Base-by-base conservation (phyloP, 2,113 vertebrate species). In the Ochotona curzoniae region DNA sequence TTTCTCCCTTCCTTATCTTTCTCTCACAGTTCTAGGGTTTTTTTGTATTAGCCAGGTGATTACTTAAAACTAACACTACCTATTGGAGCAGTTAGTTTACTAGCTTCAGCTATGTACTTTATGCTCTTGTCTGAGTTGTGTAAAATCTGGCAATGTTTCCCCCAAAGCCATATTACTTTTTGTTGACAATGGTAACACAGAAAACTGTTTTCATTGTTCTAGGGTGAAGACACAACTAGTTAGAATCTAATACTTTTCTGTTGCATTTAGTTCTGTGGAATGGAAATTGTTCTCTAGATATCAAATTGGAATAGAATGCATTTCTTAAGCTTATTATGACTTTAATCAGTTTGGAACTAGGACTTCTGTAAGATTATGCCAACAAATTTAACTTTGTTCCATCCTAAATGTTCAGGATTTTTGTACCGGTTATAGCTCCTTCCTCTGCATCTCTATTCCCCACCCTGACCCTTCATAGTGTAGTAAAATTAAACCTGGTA, bases 141-240 rank as follows among this genome's bases (percentile, higher is more conserved):
- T n/a, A 73, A 87, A 90, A 71, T 69, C 47, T 64, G 38, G 28
- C 35, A 75, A 38, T 71, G 17, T 93, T 69, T 92, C 38, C 83
- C 89, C 54, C 70, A 86, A 87, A 79, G 89, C 64, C 32, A 32
- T 6, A 8, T 83, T 94, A 69, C 35, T 93, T 64, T 63, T 93
- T 83, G 17, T 92, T 91, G 38, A 86, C 54, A 92, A 89, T 87
- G 47, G 86, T 96, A 93, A 49, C 69, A 67, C 30, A 66, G 84
- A 80, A 90, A 94, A 32, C 82, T 60, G 23, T 96, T 75, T 93
- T 96, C 26, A 89, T 87, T 94, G 54, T 49, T 78, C 28, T 11
- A 60, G 26, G 26, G 12, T 64, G 79, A 66, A 83, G 51, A 49
- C 60, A 78, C 2, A 82, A 38, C 38, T 91, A 67, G 7, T 88